Base-by-base conservation (phyloP, 1,140 invertebrate genomes). In the Mesaphorura yosii region DNA sequence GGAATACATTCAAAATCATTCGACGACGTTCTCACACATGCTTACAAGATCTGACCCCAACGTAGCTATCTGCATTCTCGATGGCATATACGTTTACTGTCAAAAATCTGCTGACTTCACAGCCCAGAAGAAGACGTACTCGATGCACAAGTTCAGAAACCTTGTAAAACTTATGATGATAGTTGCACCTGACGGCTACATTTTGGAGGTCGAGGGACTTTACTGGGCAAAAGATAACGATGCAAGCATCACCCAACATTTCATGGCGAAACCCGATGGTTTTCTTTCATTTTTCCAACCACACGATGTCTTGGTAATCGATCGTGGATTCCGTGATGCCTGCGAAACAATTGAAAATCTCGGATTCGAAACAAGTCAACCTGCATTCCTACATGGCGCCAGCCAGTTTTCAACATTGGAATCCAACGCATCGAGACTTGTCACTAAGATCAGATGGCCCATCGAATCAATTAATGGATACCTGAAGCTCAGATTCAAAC, bases 361-460 rank as follows among this genome's bases (percentile, higher is more conserved):
- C 14, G 53, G 45, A 4, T 34, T 38, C 2, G 12, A 27, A 15
- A 14, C 23, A 1, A 20, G 20, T 5, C 67, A 67, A 64, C 66
- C 66, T 28, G 56, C 55, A 27, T 45, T 66, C 10, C 63, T 68
- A 62, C 61, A 53, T 54, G 34, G 62, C 3, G 6, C 38, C n/a
- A 42, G 1, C 1, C 63, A 70, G 53, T 46, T 67, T 23, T 64
- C 63, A 7, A 55, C 62, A 29, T 39, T 57, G 38, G 65, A 70
- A 58, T 64, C 68, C 6, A 68, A 70, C 55, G 26, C 55, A 20
- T 66, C 63, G 7, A 52, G 66, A 10, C 53, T 54, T 5, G 63
- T 69, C 0, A 71, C 63, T 10, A 70, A 67, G 66, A 42, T 66
- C 47, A 56, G 65, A 23, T 68, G 66, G 67, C 59, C 62, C 7